Percentiles rank a stretch among this genome's conserved stretches.
Conservation (phyloP, 2,797 vertebrate species). For the Pipistrellus kuhlii region DNA sequence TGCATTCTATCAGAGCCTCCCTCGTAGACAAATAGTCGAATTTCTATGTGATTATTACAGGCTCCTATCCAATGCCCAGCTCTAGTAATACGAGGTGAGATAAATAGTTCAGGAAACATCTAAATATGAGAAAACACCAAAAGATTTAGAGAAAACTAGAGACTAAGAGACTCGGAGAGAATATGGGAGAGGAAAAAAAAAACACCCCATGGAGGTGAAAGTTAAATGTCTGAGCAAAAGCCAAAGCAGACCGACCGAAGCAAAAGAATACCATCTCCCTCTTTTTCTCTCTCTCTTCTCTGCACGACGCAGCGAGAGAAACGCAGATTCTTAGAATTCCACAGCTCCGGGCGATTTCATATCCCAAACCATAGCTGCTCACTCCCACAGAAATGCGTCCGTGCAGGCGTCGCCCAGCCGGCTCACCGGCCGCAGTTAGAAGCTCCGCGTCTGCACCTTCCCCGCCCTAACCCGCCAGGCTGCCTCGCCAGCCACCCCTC, state of each 20-base stretch:
- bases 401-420: constrained; percentile 11
- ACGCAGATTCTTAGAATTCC: constrained; percentile 81
- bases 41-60: constrained; percentile 67
- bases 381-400: constrained; percentile 67
- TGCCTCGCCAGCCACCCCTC: not conserved
- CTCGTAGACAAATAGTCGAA: not conserved
- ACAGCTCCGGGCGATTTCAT: constrained; percentile 72
- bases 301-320: constrained; percentile 41
- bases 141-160: not conserved
- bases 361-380: constrained; percentile 67
- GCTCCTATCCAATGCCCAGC: constrained; percentile 41
- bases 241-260: not conserved
- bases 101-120: not conserved
- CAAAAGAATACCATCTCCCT: constrained; percentile 6
- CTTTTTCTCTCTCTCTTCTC: constrained; percentile 23
- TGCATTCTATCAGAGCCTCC: not conserved
- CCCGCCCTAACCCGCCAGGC: not conserved
- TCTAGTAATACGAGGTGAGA: constrained; percentile 31
- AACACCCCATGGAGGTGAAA: not conserved
- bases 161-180: not conserved
- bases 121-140: not conserved
- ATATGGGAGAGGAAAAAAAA: not conserved
- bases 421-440: not conserved
- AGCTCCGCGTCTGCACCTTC: not conserved
- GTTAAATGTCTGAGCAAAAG: constrained; percentile 53